Base-by-base conservation (phyloP, 2,888 invertebrate species). In the Drosophila formosana region DNA sequence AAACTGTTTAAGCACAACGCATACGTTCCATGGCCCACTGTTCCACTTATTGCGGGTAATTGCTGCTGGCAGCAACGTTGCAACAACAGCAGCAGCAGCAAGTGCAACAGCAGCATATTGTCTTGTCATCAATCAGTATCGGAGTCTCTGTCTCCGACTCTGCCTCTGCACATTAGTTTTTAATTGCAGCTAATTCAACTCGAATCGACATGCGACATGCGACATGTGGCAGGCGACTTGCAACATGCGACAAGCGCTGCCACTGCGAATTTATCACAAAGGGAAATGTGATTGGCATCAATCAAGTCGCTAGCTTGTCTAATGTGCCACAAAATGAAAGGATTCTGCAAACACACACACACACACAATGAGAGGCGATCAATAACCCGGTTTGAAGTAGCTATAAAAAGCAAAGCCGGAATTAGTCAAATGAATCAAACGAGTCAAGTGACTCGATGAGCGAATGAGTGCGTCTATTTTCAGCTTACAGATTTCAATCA, bases 151-250 rank as follows among this genome's bases (percentile, higher is more conserved):
- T 25, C 11, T 34, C 9, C 34, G 34, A 34, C 37, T 2, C n/a
- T 32, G 47, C 39, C 34, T 46, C 28, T 67, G 52, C 62, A 70
- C 85, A 82, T 80, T 80, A 73, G 77, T 75, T 88, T 85, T 85
- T 85, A 85, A 85, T 88, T 85, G 81, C 88, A 64, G 57, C 68
- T 85, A 82, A 85, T 82, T 88, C 72, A 71, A 82, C 75, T 71
- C 47, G 51, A 57, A 66, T 66, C 18, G 18, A 18, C 84, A 63
- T 71, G 52, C 57, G 72, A 64, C 75, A 67, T 55, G 52, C 45
- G 4, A 18, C 84, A 63, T 71, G 52, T 55, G 72, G 61, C 75
- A 67, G 53, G 52, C 45, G 4, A 23, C 32, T 3, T 6, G 8
- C 51, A 81, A 2, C 84, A 63, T 71, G 52, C 45, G n/a, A 23